Evolutionary conservation across 2,797 vertebrate genomes (phyloP), one percentile per base, ranked within the genome.

Genomic region (Coendou prehensilis): DNA sequence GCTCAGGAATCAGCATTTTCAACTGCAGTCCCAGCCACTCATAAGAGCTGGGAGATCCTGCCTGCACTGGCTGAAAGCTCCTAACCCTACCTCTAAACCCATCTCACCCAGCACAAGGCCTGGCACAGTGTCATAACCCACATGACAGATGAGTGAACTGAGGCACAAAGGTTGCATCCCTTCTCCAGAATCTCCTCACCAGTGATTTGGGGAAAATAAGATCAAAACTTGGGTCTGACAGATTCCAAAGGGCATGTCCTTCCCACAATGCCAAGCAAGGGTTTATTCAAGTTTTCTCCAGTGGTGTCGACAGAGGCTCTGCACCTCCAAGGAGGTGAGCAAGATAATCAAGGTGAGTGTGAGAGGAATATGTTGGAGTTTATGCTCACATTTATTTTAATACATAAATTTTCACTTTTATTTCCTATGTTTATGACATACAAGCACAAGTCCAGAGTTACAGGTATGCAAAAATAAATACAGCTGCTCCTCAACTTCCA

Each of bases 361-460:
- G 4, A 11, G 3, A 41, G 90, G 52, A 93, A 37, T 14, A 20
- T 15, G 41, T 37, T 89, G 63, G 33, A 89, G 37, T 4, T 67
- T 92, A 47, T 63, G 8, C 28, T 87, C 54, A 45, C 82, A 84
- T 69, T 80, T 92, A 33, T 80, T 75, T 80, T 73, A 64, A 69
- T 50, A 47, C 4, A 45, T 18, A 22, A 11, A 73, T 85, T 87
- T 30, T 92, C n/a, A 28, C 47, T 92, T 96, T 94, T 50, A 85
- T 75, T 79, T 86, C 52, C 59, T 84, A 33, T 30, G 13, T 89
- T 88, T 84, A 67, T 61, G 18, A 22, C 7, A 87, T 45, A 61
- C 2, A 56, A 80, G 6, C 17, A 30, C 33, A 94, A 81, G 23
- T 64, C 56, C 26, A 96, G 47, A 85, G 15, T 69, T 28, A 13